These are phyloP conservation scores for Stenotaenia linearis DNA, from an alignment of 2,888 invertebrate species.

Conservation along the genomic window DNA sequence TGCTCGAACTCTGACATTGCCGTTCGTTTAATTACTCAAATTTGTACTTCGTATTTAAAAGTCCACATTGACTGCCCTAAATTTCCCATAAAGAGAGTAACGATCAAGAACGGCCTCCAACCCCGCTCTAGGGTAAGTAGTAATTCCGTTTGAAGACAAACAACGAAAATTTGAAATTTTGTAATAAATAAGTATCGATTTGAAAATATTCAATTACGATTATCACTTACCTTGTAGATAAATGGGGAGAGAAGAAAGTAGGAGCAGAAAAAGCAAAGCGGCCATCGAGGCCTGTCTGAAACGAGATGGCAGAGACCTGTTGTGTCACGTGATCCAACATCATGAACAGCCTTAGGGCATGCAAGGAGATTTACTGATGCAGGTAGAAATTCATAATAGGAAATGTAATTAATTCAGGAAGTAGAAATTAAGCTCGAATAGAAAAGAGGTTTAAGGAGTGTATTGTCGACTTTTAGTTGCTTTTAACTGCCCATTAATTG, in stretches of 20 bases:
- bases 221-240: not conserved
- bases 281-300: slow-evolving; percentile 20
- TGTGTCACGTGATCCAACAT: not conserved
- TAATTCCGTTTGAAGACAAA: no score
- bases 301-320: slow-evolving; percentile 2
- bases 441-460: not conserved
- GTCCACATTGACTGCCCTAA: not conserved
- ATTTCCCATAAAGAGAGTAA: slow-evolving; percentile 21
- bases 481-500: not conserved
- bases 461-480: not conserved
- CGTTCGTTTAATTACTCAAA: not conserved
- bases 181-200: no score
- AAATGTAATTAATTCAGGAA: not conserved
- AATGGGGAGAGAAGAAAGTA: not conserved
- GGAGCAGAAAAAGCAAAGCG: not conserved
- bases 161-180: no score
- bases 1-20: no score
- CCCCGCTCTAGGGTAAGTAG: not conserved
- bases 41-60: not conserved
- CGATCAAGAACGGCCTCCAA: slow-evolving; percentile 15
- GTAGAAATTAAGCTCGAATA: not conserved
- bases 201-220: no score
- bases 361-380: not conserved
- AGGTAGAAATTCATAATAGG: not conserved
- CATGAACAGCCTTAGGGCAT: not conserved